Base-by-base conservation (phyloP, 1,140 invertebrate species). In the Drosophila prosaltans region DNA sequence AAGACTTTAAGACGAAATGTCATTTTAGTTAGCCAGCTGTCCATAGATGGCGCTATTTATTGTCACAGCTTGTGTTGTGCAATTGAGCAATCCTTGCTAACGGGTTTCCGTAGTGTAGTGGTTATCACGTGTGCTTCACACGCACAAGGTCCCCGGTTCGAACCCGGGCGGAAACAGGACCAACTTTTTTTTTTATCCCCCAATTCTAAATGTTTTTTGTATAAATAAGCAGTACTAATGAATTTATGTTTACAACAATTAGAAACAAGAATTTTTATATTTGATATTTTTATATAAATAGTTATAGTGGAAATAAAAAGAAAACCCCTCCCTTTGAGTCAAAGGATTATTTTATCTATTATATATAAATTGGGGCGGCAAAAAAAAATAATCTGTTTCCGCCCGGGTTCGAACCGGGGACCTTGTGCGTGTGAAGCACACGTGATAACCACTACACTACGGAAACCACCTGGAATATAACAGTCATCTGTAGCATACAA, bases 111-210 rank as follows among this genome's bases (percentile, higher is more conserved):
- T 92, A 91, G 92, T 93, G 93, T 93, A 94, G 93, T 93, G 93
- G 92, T 93, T 93, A 94, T 94, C 94, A 93, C 93, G 93, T 94
- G 92, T 92, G 93, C 93, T 93, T 93, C 91, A 93, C 92, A 94
- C 93, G 93, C 93, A 93, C 92, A 94, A 94, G 93, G 93, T 93
- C 94, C 93, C 94, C 93, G 93, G 94, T 94, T 94, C 93, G 94
- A 94, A 92, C 93, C 94, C 93, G 93, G 94, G 93, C 93, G 93
- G 93, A 93, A 94, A 93, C 94, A 94, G 16, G 24, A 2, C 0
- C 21, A 54, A 26, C 0, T 39, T 72, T 45, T 58, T 26, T 28
- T 21, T 60, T 43, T 32, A n/a, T n/a, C n/a, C 1, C 32, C 28
- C 4, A 4, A 30, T 30, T 0, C 0, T 30, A 4, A 30, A 2